phyloP scores from a whole-genome alignment of 2,888 invertebrate species.

The Pantelozetes paolii region DNA sequence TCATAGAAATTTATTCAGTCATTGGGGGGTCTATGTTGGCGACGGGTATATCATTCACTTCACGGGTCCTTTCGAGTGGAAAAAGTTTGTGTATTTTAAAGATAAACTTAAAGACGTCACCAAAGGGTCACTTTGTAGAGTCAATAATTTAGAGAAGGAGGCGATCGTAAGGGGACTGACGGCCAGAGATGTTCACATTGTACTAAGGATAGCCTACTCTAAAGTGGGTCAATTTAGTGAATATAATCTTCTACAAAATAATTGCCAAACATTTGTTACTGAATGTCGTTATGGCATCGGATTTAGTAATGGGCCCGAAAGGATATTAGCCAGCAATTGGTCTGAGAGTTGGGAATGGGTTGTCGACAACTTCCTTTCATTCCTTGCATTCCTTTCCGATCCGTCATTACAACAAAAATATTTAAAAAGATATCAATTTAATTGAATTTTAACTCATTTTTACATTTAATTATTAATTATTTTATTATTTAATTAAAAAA shows the following conservation, averaged over 20 bases:
- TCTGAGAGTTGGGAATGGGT: no score
- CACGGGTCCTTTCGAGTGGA: conserved; percentile 46
- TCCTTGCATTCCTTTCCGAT: no score
- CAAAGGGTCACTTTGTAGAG: conserved; percentile 48
- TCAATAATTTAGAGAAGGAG: conserved; percentile 50
- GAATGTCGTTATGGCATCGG: conserved; percentile 50
- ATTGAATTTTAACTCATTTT: no score
- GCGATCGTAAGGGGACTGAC: conserved; percentile 48
- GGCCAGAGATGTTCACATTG: conserved; percentile 43
- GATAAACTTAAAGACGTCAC: conserved; percentile 47
- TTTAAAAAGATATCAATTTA: no score
- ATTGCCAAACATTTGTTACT: conserved; percentile 50
- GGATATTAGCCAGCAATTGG: no score
- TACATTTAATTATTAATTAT: no score
- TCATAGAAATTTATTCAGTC: conserved; percentile 49
- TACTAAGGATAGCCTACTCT: conserved; percentile 44
- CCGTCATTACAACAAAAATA: no score
- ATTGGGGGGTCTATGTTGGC: conserved; percentile 50
- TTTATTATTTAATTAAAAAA: no score
- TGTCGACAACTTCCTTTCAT: no score
- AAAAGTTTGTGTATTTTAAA: conserved; percentile 46
- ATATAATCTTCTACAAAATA: conserved; percentile 49
- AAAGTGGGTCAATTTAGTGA: conserved; percentile 48
- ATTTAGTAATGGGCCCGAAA: conserved; percentile 47
- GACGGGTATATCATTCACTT: conserved; percentile 49